These are phyloP conservation scores for Formica selysi DNA, from an alignment of 1,140 invertebrate genomes.

Conservation along the genomic window DNA sequence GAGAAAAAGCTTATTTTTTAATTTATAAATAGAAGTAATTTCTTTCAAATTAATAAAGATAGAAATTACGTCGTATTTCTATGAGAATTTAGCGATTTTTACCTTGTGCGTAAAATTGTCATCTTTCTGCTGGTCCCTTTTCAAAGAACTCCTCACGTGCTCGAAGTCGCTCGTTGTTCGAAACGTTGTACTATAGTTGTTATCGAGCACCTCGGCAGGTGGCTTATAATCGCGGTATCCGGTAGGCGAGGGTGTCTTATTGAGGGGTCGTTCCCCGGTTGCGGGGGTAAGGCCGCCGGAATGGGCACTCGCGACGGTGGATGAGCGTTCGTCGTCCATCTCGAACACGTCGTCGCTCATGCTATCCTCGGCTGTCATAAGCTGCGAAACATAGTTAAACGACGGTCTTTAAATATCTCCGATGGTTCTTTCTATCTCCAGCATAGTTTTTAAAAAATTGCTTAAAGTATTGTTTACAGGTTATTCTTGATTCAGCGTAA, in stretches of 20 bases:
- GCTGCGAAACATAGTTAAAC: constrained; percentile 72
- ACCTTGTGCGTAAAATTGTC: constrained; percentile 89
- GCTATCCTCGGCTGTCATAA: constrained; percentile 87
- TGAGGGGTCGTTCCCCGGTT: constrained; percentile 57
- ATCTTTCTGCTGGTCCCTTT: constrained; percentile 83
- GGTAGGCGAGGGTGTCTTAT: constrained; percentile 90
- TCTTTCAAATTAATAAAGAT: neutral
- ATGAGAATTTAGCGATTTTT: constrained; percentile 26
- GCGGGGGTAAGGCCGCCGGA: constrained; percentile 66
- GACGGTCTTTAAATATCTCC: neutral
- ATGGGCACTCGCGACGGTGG: constrained; percentile 50
- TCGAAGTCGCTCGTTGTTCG: constrained; percentile 67
- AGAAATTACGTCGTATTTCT: neutral
- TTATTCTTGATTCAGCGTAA: neutral
- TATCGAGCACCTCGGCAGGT: constrained; percentile 89
- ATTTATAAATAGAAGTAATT: neutral
- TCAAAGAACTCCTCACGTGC: constrained; percentile 60
- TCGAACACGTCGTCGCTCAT: constrained; percentile 94
- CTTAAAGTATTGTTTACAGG: neutral
- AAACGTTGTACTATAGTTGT: constrained; percentile 76
- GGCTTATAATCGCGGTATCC: constrained; percentile 93
- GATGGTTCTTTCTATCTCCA: neutral
- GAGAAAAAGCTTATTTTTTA: neutral
- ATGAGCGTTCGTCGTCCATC: constrained; percentile 83
- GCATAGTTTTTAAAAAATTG: neutral